Percentiles rank a stretch among this genome's conserved stretches.
Evolutionary conservation across 2,888 invertebrate genomes (phyloP).

Genomic region (Entomobrya proxima): DNA sequence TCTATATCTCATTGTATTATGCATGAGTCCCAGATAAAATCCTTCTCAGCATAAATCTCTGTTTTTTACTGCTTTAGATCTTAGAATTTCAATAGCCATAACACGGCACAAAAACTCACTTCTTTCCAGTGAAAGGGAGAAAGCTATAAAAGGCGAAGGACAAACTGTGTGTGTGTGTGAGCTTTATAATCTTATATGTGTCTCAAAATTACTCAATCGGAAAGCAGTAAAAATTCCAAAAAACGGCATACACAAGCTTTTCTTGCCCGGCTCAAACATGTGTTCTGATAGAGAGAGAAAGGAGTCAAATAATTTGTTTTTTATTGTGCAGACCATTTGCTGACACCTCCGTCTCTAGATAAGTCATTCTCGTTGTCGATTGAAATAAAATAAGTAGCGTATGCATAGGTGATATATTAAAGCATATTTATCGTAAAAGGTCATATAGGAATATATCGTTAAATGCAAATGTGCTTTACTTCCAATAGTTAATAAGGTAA

Average conservation of each 20-base stretch:
- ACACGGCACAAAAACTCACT: background rate
- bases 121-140: background rate
- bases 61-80: slow-evolving; percentile 32
- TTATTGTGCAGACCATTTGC: slow-evolving; percentile 21
- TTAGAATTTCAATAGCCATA: slow-evolving; percentile 34
- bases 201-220: slow-evolving; percentile 55
- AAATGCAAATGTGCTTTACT: no score
- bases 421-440: no score
- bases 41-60: slow-evolving; percentile 50
- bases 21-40: slow-evolving; percentile 43
- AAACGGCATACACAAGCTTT: slow-evolving; percentile 36
- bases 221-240: slow-evolving; percentile 53
- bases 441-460: no score
- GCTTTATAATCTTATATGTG: background rate
- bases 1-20: slow-evolving; percentile 42
- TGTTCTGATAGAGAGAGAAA: background rate
- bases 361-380: background rate
- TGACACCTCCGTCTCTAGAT: background rate
- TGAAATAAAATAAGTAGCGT: background rate
- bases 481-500: no score
- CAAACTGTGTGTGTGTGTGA: background rate
- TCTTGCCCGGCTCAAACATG: slow-evolving; percentile 6
- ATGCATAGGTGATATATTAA: no score
- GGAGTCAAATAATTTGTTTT: slow-evolving; percentile 51
- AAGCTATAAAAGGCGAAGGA: background rate